Conservation (phyloP, 2,888 invertebrate genomes). For the Andrena bucephala region DNA sequence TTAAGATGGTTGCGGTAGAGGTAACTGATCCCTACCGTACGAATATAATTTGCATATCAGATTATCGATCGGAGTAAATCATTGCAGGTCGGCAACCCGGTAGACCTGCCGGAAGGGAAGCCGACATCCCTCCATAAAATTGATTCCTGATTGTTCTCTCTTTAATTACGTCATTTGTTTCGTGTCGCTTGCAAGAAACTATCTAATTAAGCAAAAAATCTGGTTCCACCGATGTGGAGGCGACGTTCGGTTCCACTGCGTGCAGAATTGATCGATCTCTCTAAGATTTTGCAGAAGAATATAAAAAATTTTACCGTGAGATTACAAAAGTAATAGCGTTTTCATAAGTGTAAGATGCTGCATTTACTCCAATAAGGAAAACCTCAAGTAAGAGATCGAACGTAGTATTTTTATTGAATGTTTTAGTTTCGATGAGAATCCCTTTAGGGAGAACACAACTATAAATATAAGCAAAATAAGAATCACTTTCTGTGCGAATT, state of each 20-base stretch:
- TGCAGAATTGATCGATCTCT: not conserved
- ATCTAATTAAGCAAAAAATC: constrained; percentile 19
- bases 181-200: constrained; percentile 20
- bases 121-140: constrained; percentile 65
- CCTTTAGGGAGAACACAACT: too few species aligned
- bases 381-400: too few species aligned
- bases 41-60: constrained; percentile 78
- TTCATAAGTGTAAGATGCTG: too few species aligned
- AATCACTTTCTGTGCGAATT: too few species aligned
- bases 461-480: too few species aligned
- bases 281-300: too few species aligned
- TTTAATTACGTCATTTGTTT: constrained; percentile 64
- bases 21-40: constrained; percentile 74
- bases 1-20: constrained; percentile 64
- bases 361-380: too few species aligned
- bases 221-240: not conserved
- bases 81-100: constrained; percentile 70
- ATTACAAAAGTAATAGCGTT: too few species aligned
- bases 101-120: constrained; percentile 71
- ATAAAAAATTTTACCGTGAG: too few species aligned
- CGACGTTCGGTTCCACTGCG: not conserved
- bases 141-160: constrained; percentile 73
- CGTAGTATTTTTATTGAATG: too few species aligned
- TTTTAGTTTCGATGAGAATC: too few species aligned
- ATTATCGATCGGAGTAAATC: constrained; percentile 78